Base-by-base conservation (phyloP, 2,113 vertebrate genomes). In the Chrysemys picta region DNA sequence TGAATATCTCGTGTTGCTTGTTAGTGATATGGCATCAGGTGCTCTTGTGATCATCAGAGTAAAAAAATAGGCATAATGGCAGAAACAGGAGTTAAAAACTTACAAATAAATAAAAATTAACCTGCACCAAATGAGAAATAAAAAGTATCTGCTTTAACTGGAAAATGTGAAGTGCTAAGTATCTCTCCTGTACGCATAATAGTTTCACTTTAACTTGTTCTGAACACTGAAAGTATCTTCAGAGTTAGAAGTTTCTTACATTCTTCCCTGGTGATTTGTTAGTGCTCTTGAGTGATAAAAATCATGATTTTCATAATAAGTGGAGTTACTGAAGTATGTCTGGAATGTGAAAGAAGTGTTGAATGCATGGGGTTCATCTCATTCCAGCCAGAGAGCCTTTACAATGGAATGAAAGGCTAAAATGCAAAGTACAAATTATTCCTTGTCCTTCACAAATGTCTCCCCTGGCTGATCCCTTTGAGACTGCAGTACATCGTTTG, bases 201-300 rank as follows among this genome's bases (percentile, higher is more conserved):
- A 85, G 81, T 88, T 80, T 88, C 1, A 0, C 42, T 94, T 91
- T 47, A 89, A 56, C 85, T 82, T 85, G 35, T 47, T 59, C 6
- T 42, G 84, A 95, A 80, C 31, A 82, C 80, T 3, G 4, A 25
- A 53, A 52, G 22, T 29, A 45, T 87, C 85, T 22, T 79, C 38
- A 4, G 42, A 83, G 89, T 42, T 17, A 85, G 88, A 93, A 90
- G 85, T 91, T 92, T 83, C 78, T 87, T 12, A 59, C 87, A 95
- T 95, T 95, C 90, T 85, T 96, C 80, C 89, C 84, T 47, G 53
- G 25, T 75, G 85, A 91, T 96, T 65, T 78, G 59, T 93, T 65
- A 85, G 75, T 38, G 87, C 62, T 91, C 96, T 96, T 95, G 94
- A 92, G 93, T 83, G 97, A 96, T 93, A 96, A 98, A 96, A 95